A percentile compares a stretch with the other conserved stretches of the same genome.
phyloP scores from a whole-genome alignment of 2,888 invertebrate species.

The Geophilus truncorum region DNA sequence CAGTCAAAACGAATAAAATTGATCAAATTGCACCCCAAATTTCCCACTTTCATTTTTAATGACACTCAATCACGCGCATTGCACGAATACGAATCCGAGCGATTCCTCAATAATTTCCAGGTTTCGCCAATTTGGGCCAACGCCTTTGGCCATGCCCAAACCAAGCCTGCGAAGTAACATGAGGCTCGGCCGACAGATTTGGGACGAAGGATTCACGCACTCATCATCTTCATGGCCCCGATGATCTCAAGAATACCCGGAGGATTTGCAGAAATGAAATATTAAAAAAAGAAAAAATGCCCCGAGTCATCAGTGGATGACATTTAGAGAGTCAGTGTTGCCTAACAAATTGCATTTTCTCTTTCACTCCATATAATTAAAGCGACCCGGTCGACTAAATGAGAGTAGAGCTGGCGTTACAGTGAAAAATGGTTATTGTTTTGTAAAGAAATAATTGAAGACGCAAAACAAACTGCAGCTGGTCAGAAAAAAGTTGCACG shows the following conservation, averaged over 20 bases:
- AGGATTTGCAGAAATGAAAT: neutral
- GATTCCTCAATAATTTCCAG: neutral
- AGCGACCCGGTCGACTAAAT: neutral
- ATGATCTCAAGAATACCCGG: neutral
- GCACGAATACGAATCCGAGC: no score
- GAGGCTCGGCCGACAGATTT: neutral
- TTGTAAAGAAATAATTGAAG: neutral
- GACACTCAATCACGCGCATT: neutral
- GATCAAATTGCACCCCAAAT: no score
- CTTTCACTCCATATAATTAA: neutral
- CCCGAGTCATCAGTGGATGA: neutral
- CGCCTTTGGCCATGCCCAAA: constrained; percentile 25
- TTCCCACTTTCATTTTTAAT: neutral
- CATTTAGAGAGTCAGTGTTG: neutral
- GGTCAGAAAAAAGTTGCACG: neutral
- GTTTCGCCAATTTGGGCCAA: neutral
- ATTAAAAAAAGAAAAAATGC: neutral
- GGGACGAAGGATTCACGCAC: constrained; percentile 21
- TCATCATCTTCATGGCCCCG: neutral
- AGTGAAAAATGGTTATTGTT: neutral
- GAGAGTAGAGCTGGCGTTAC: neutral
- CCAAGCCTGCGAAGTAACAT: neutral
- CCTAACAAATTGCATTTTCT: neutral
- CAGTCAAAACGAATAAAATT: no score
- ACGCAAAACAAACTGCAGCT: neutral